A percentile compares a stretch with the other conserved stretches of the same genome.
Conservation (phyloP, 2,888 invertebrate species). For the Dorcus hopei region DNA sequence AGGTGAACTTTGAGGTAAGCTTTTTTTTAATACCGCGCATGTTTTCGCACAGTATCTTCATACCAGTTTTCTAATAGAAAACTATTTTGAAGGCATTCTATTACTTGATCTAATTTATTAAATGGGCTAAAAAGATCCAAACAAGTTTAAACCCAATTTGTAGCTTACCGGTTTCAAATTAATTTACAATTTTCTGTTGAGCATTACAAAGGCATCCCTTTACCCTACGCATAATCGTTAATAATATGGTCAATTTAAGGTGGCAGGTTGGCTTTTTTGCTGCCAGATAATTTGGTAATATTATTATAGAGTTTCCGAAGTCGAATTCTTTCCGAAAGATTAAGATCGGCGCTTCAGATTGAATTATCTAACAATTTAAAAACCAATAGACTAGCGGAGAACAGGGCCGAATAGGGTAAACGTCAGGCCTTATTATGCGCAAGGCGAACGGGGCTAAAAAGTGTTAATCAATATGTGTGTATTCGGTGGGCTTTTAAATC, state of each 20-base stretch:
- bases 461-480: conserved; percentile 19
- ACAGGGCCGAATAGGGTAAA: not conserved
- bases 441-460: conserved; percentile 23
- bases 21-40: no score
- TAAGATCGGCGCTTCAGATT: conserved; percentile 29
- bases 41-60: no score
- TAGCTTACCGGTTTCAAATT: conserved; percentile 10
- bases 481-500: conserved; percentile 23
- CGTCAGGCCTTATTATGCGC: conserved; percentile 18
- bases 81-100: no score
- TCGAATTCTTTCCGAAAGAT: conserved; percentile 22
- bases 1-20: no score
- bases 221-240: conserved; percentile 8
- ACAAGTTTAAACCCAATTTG: not conserved
- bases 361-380: conserved; percentile 33
- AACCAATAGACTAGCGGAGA: conserved; percentile 24
- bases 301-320: conserved; percentile 10
- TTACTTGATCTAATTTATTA: no score
- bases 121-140: no score
- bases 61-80: no score
- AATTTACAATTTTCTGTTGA: conserved; percentile 9
- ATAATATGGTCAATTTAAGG: conserved; percentile 11
- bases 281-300: no score
- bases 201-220: not conserved
- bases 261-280: conserved; percentile 8